These are phyloP conservation scores for Acrossocheilus wenchowensis DNA, from an alignment of 2,797 vertebrate genomes.

Conservation along the genomic window DNA sequence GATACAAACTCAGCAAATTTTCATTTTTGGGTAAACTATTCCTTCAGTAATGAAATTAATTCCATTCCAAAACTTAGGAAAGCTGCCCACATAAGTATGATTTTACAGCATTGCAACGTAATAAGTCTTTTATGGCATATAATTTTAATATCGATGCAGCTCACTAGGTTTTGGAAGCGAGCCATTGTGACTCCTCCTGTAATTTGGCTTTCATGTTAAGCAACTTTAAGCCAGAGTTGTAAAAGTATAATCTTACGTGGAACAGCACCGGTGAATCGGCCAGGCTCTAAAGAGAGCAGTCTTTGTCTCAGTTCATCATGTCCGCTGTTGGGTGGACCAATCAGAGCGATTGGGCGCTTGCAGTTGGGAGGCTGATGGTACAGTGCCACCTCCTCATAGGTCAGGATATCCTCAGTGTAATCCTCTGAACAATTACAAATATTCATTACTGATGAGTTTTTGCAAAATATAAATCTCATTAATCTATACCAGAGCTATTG, in stretches of 20 bases:
- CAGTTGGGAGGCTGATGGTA: constrained; percentile 93
- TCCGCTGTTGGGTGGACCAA: constrained; percentile 91
- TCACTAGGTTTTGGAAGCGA: not conserved
- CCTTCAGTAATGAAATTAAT: not conserved
- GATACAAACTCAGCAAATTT: not conserved
- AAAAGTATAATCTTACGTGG: constrained; percentile 82
- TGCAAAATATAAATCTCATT: not conserved
- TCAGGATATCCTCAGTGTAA: constrained; percentile 88
- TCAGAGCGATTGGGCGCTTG: constrained; percentile 90
- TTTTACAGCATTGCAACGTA: not conserved
- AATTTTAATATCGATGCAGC: not conserved
- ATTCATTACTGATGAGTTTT: not conserved
- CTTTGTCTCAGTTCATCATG: constrained; percentile 90
- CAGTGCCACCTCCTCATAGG: constrained; percentile 97
- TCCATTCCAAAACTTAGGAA: not conserved
- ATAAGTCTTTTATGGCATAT: not conserved
- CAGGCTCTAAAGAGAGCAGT: constrained; percentile 86
- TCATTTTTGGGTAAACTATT: not conserved
- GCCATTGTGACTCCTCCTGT: not conserved
- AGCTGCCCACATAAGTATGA: not conserved
- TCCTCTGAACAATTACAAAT: constrained; percentile 76
- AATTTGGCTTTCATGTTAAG: not conserved
- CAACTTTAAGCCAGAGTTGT: not conserved
- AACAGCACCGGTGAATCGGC: constrained; percentile 89
- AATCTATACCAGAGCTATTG: not conserved